Evolutionary conservation across 2,113 vertebrate genomes (phyloP).

Genomic region (Drymodes brunneopygia): DNA sequence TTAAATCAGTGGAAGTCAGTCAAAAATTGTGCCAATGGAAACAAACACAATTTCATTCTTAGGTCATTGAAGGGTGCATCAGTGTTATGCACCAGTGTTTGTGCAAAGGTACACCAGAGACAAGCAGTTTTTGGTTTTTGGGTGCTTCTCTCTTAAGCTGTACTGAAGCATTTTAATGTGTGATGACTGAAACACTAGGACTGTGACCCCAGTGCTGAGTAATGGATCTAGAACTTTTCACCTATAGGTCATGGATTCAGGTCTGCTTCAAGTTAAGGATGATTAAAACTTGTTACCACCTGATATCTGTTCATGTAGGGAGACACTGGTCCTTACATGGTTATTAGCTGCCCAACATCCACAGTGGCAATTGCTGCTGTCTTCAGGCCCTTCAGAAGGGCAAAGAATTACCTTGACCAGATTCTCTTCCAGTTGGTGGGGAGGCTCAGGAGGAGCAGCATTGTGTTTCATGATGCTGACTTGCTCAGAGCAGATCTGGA

Average conservation of each 20-base stretch:
- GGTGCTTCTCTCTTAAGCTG: not conserved
- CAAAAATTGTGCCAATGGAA: not conserved
- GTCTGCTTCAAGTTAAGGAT: not conserved
- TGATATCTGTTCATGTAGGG: not conserved
- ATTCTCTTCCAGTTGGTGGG: not conserved
- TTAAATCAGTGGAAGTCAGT: not conserved
- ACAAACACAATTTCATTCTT: not conserved
- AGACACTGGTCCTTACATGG: not conserved
- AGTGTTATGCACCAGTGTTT: not conserved
- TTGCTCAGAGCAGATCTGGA: not conserved
- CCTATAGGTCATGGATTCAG: slow-evolving; percentile 3
- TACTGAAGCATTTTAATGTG: not conserved
- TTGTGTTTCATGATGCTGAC: not conserved
- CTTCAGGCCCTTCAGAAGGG: not conserved
- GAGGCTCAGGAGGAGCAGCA: not conserved
- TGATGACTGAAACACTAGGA: not conserved
- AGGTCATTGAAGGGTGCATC: rapidly evolving
- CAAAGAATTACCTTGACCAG: not conserved
- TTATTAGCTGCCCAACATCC: not conserved
- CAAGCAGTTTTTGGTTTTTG: not conserved
- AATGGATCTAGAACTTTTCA: slow-evolving; percentile 8
- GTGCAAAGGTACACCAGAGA: not conserved
- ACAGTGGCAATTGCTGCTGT: not conserved
- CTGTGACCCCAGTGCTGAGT: not conserved
- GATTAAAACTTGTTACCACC: not conserved